Percentiles rank a stretch among this genome's conserved stretches.
phyloP scores from a whole-genome alignment of 2,113 vertebrate species.

The Pomatorhinus ruficollis region DNA sequence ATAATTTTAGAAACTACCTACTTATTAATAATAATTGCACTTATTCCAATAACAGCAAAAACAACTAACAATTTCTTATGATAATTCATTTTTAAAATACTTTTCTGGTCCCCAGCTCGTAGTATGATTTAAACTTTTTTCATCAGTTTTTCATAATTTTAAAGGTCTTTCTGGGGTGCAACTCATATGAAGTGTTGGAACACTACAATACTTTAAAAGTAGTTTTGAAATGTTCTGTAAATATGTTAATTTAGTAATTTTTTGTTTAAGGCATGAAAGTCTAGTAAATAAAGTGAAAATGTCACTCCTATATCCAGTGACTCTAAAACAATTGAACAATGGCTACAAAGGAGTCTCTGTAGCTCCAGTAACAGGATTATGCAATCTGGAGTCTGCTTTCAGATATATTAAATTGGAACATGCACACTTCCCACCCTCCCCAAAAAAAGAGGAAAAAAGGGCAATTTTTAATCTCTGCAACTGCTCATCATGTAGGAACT shows the following conservation, averaged over 20 bases:
- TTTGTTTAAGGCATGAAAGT: background rate
- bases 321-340: background rate
- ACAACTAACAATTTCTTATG: constrained; percentile 51
- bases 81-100: constrained; percentile 51
- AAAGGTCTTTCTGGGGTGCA: background rate
- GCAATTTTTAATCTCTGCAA: background rate
- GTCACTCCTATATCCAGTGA: background rate
- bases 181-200: background rate
- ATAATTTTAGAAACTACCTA: constrained; percentile 59
- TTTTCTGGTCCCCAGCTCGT: constrained; percentile 28
- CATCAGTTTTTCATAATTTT: background rate
- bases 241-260: background rate
- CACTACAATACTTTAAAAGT: background rate
- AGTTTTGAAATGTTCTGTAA: background rate
- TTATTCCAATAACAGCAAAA: constrained; percentile 46
- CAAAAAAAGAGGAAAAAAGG: background rate
- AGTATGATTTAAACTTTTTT: background rate
- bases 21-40: constrained; percentile 59
- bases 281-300: background rate
- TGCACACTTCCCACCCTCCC: accelerated
- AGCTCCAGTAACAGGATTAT: background rate
- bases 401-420: background rate
- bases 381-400: background rate
- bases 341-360: background rate
- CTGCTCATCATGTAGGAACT: background rate